Evolutionary conservation across 2,888 invertebrate genomes (phyloP), one percentile per base, ranked within the genome.

Genomic region (Drosophila nr. fundita): DNA sequence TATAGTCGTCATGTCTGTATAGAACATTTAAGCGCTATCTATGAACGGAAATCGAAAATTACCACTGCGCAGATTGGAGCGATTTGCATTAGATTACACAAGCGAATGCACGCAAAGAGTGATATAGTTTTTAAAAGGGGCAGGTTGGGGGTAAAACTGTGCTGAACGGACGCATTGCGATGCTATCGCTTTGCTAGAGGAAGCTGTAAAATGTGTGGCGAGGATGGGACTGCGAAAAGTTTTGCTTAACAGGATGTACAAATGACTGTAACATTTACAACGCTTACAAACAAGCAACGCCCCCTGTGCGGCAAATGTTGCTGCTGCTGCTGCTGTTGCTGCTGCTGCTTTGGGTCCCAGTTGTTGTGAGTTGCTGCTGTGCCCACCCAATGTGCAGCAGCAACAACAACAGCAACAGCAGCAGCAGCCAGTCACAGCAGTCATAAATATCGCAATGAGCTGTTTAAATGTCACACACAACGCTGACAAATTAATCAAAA

Each of bases 21-120:
- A 73, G 73, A 80, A 76, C 72, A 83, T 73, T 86, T 76, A 68
- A 65, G 38, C 55, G 77, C 78, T 90, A 91, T 87, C 89, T 82
- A 58, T 66, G 81, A 82, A 63, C 89, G 90, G 91, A 91, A 90
- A 90, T 90, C 91, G 91, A 90, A 89, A 90, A 91, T 91, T 91
- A 87, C 89, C 76, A 87, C 71, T 76, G 79, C 80, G 63, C 84
- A 80, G 89, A 89, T 89, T 84, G 71, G 74, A 89, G 82, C 85
- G 82, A 90, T 88, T 88, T 90, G 84, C 90, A 89, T 88, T 82
- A 79, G 87, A 90, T 87, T 89, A 30, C 30, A 38, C 29, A 40
- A 54, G 45, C 40, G 60, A 80, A 55, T 76, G 72, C 67, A 69
- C 48, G 66, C 64, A 53, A 30, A 65, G 52, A 65, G 48, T 62